Percentiles rank a stretch among this genome's conserved stretches.
Conservation (phyloP, 2,888 invertebrate species). For the Chrysolina oricalcia region DNA sequence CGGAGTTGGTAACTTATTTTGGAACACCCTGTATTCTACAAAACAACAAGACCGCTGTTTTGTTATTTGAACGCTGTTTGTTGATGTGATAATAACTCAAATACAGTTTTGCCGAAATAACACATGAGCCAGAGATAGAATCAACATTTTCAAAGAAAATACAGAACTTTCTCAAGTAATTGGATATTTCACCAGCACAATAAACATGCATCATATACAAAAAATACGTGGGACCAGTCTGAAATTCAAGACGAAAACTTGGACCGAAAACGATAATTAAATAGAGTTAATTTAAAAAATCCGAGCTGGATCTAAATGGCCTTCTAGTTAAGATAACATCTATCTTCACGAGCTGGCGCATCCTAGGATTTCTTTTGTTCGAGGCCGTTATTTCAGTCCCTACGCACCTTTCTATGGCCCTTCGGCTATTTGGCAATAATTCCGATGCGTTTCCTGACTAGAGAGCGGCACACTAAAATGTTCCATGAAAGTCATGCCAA, state of each 20-base stretch:
- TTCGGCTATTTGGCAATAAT: conserved; percentile 58
- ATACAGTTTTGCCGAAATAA: too few relatives aligned
- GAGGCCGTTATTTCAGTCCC: conserved; percentile 64
- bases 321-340: conserved; percentile 64
- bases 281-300: conserved; percentile 62
- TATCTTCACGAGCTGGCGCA: conserved; percentile 66
- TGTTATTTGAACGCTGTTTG: too few relatives aligned
- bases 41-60: too few relatives aligned
- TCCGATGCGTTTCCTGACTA: conserved; percentile 36
- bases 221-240: conserved; percentile 2
- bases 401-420: conserved; percentile 52
- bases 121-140: neutral
- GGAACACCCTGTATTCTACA: too few relatives aligned
- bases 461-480: conserved; percentile 37
- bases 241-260: conserved; percentile 23
- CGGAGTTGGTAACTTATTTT: too few relatives aligned
- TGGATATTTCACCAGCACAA: neutral
- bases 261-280: conserved; percentile 59
- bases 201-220: neutral
- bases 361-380: conserved; percentile 68
- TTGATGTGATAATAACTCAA: too few relatives aligned
- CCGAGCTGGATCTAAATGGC: conserved; percentile 63
- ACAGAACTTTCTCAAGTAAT: neutral
- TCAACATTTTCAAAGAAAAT: neutral
- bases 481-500: neutral